Evolutionary conservation across 1,140 invertebrate genomes (phyloP), one percentile per base, ranked within the genome.

Genomic region (Caenorhabditis tropicalis): DNA sequence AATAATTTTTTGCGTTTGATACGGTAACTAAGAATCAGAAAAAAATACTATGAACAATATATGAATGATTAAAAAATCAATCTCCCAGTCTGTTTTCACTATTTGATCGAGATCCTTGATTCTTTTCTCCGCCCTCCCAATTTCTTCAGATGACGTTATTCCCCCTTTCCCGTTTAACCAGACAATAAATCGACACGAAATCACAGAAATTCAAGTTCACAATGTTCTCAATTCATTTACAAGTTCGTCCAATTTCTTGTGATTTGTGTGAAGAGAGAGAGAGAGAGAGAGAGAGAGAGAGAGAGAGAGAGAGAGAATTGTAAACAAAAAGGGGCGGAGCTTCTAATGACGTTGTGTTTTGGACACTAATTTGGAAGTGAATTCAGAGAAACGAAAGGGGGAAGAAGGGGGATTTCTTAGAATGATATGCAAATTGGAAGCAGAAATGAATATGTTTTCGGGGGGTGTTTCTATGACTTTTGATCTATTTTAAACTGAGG

Each of bases 281-380:
- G n/a, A n/a, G n/a, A n/a, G n/a, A n/a, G n/a, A n/a, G n/a, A n/a
- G n/a, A n/a, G n/a, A n/a, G n/a, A n/a, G n/a, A n/a, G n/a, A n/a
- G n/a, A n/a, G n/a, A n/a, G n/a, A n/a, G n/a, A n/a, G 7, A 56
- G 24, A 1, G 7, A 15, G 24, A 27, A 27, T 56, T 27, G 53
- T 56, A 56, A 56, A 56, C 53, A 56, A 56, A 56, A 56, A 10
- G 24, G 58, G 58, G 58, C 58, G 58, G 58, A 65, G 58, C 24
- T 31, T 65, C 9, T 65, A 16, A 27, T 65, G 31, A 65, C 58
- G 58, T 65, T 65, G n/a, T 19, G 16, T 65, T 33, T 65, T 33
- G 21, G 21, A 58, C 9, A 65, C 31, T 33, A 33, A 65, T 65
- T 65, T 65, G 58, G 12, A 33, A 36, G 29, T 33, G 15, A 65